phyloP scores from a whole-genome alignment of 2,797 vertebrate genomes.

The Anabacerthia variegaticeps region DNA sequence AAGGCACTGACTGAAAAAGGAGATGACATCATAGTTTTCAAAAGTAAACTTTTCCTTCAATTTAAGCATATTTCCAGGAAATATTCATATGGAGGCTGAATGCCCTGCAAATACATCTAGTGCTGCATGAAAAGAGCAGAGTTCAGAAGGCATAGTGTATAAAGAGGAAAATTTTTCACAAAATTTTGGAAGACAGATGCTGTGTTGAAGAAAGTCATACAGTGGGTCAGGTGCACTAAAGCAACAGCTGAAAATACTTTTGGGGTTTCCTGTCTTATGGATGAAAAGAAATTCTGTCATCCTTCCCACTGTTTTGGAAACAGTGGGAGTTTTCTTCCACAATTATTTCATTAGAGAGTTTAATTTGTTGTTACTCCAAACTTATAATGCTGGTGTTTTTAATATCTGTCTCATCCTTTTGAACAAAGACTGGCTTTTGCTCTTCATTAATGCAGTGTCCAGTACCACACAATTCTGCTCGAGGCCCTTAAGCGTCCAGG shows the following conservation, averaged over 20 bases:
- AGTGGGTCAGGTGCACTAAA: background rate
- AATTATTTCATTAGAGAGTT: background rate
- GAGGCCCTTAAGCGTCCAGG: background rate
- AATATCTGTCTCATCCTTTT: background rate
- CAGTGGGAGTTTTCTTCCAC: background rate
- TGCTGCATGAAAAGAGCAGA: background rate
- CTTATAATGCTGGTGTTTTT: background rate
- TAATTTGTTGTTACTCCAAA: background rate
- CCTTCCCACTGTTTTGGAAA: background rate
- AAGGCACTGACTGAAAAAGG: background rate
- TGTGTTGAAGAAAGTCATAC: background rate
- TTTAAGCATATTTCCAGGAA: background rate
- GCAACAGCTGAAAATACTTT: background rate
- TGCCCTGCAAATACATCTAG: background rate
- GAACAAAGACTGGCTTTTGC: background rate
- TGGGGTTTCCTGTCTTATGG: background rate
- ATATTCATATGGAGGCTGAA: background rate
- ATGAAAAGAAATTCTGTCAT: background rate
- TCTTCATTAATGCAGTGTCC: background rate
- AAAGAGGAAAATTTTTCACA: background rate
- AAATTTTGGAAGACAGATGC: background rate
- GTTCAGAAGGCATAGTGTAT: background rate
- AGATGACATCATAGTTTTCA: slow-evolving; percentile 42
- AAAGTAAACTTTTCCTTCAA: background rate
- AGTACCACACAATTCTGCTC: background rate